A percentile compares a stretch with the other conserved stretches of the same genome.
These are phyloP conservation scores for Pachyramphus minor DNA, from an alignment of 2,113 vertebrate genomes.

Conservation along the genomic window DNA sequence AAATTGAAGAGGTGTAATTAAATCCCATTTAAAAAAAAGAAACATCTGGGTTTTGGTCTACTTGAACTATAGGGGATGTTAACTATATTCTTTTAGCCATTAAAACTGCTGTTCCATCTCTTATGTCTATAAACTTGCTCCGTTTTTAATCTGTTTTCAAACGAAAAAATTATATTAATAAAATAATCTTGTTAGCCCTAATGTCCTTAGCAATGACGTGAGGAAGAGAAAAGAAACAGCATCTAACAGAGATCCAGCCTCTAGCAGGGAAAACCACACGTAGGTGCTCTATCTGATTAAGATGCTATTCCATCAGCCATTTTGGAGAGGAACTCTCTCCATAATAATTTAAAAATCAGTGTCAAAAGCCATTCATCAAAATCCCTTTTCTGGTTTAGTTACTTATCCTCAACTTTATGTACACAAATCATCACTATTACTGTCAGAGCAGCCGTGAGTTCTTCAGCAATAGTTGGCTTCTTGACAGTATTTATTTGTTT, in stretches of 20 bases:
- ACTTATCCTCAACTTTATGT: not conserved
- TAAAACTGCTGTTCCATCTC: not conserved
- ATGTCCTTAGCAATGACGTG: not conserved
- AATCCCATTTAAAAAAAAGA: not conserved
- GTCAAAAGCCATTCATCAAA: slow-evolving; percentile 30
- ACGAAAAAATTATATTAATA: not conserved
- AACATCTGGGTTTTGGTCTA: fast-evolving
- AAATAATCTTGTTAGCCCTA: not conserved
- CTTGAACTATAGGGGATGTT: not conserved
- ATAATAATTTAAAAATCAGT: slow-evolving; percentile 32
- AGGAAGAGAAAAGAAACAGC: not conserved
- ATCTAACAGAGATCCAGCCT: not conserved
- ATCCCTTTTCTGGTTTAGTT: not conserved
- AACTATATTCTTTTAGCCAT: not conserved
- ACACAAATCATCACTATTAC: not conserved
- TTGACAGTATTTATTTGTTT: not conserved
- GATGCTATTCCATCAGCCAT: not conserved
- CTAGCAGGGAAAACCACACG: fast-evolving
- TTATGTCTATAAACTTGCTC: not conserved
- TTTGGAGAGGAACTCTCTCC: not conserved
- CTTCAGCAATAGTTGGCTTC: not conserved
- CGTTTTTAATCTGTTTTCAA: not conserved
- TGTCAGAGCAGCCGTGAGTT: not conserved
- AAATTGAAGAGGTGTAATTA: not conserved
- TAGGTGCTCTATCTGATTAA: not conserved